These are phyloP conservation scores for Polyergus mexicanus DNA, from an alignment of 1,140 invertebrate species.

Conservation along the genomic window DNA sequence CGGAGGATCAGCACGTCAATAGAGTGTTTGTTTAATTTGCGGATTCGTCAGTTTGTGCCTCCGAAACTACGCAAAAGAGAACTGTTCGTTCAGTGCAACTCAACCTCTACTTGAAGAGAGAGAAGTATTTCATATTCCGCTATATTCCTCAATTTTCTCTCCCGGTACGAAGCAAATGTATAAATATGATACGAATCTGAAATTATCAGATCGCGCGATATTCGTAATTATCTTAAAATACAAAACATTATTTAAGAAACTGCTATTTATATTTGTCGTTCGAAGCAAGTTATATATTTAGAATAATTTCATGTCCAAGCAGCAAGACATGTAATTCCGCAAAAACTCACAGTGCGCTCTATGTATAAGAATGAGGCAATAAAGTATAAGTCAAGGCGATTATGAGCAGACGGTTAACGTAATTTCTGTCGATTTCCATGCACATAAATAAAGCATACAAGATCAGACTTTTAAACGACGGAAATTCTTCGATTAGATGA, in stretches of 20 bases:
- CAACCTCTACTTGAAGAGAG: constrained; percentile 19
- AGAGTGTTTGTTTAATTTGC: constrained; percentile 84
- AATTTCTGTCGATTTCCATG: constrained; percentile 73
- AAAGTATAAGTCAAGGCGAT: constrained; percentile 64
- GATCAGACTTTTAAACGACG: constrained; percentile 58
- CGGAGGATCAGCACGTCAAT: constrained; percentile 82
- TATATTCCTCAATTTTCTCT: not conserved
- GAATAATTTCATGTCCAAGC: not conserved
- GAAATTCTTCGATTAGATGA: constrained; percentile 46
- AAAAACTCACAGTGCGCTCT: not conserved
- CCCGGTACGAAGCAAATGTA: not conserved
- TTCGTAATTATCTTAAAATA: not conserved
- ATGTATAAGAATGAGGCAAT: constrained; percentile 52
- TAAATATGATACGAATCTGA: too few species aligned
- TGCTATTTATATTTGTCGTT: not conserved
- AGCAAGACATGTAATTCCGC: constrained; percentile 30
- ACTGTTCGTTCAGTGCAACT: constrained; percentile 48
- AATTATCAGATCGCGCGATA: too few species aligned
- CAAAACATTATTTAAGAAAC: constrained; percentile 7
- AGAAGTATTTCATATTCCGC: not conserved
- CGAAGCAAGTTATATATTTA: not conserved
- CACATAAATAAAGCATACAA: constrained; percentile 69
- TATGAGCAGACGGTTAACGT: constrained; percentile 68
- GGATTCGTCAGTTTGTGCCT: constrained; percentile 71
- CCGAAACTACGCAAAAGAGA: not conserved